Percentiles rank a stretch among this genome's conserved stretches.
phyloP scores from a whole-genome alignment of 2,797 vertebrate species.

The Neosilurus hyrtlii region DNA sequence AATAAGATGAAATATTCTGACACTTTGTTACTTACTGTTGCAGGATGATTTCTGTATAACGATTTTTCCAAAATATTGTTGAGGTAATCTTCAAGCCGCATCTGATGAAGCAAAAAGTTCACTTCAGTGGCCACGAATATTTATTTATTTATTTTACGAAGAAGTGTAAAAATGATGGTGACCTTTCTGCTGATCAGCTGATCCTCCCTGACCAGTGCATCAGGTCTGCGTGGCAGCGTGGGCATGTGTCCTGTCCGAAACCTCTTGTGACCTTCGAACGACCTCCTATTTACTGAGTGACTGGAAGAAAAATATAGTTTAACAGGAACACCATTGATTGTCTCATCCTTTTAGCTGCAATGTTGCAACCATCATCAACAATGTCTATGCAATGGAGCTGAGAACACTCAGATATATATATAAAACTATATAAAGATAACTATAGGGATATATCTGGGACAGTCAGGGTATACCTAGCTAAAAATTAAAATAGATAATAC shows the following conservation, averaged over 20 bases:
- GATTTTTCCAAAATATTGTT: conserved; percentile 59
- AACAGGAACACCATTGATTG: neutral
- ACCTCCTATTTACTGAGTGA: conserved; percentile 52
- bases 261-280: conserved; percentile 45
- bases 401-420: conserved; percentile 40
- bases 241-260: conserved; percentile 54
- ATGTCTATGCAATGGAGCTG: conserved; percentile 22
- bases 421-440: too few species aligned
- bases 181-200: conserved; percentile 58
- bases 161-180: neutral
- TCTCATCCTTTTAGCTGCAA: conserved; percentile 31
- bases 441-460: conserved; percentile 31
- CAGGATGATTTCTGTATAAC: conserved; percentile 58
- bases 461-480: neutral
- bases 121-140: neutral
- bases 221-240: conserved; percentile 55
- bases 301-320: conserved; percentile 41
- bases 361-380: conserved; percentile 7
- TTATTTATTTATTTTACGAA: neutral
- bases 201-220: conserved; percentile 57
- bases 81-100: conserved; percentile 57
- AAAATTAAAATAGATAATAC: neutral
- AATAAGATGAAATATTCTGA: neutral
- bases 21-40: conserved; percentile 44
- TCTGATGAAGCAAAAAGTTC: conserved; percentile 51